phyloP scores from a whole-genome alignment of 2,113 vertebrate genomes.

The Tachuris rubrigastra region DNA sequence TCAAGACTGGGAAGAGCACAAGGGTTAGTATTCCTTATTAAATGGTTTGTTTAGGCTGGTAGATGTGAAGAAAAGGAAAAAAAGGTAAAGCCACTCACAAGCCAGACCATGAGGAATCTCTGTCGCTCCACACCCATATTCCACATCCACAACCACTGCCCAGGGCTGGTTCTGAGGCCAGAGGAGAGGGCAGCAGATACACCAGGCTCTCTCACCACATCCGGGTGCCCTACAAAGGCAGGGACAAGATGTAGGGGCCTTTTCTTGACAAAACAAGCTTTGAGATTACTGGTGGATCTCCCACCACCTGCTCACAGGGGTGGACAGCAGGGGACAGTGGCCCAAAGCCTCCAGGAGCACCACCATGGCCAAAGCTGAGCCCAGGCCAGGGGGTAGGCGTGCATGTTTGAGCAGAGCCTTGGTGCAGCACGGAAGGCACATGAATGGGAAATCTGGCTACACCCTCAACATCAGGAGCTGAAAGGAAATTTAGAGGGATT shows the following conservation, averaged over 20 bases:
- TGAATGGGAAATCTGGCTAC: neutral
- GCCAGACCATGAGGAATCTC: neutral
- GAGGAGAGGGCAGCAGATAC: neutral
- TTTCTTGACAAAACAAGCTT: neutral
- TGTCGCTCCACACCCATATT: neutral
- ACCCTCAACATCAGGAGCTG: neutral
- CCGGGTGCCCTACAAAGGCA: neutral
- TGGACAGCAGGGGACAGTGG: neutral
- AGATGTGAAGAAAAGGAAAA: neutral
- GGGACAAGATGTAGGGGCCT: neutral
- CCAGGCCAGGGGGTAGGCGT: accelerated
- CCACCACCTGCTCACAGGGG: neutral
- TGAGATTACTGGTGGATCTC: neutral
- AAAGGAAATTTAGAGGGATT: neutral
- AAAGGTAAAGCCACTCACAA: neutral
- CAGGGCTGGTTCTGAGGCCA: neutral
- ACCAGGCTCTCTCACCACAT: neutral
- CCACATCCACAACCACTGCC: neutral
- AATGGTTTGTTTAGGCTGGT: neutral
- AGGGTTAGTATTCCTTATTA: neutral
- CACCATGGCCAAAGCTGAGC: neutral
- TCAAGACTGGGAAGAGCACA: neutral
- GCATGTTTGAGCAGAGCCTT: neutral
- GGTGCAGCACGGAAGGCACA: neutral
- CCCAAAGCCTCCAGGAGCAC: neutral